phyloP scores from a whole-genome alignment of 2,888 invertebrate genomes.

The Mycalesis mineus region DNA sequence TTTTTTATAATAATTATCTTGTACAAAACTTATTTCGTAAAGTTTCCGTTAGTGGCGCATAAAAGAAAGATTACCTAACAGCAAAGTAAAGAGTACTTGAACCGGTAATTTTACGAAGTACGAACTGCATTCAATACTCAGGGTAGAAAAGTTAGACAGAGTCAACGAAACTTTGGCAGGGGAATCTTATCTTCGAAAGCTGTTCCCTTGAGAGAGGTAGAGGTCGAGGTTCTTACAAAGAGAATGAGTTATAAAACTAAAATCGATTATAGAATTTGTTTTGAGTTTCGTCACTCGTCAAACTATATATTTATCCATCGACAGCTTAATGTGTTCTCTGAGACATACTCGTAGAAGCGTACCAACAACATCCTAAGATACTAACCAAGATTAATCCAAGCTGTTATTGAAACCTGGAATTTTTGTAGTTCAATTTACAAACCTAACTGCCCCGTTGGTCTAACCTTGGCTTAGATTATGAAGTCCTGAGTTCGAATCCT shows the following conservation, averaged over 20 bases:
- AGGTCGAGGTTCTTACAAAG: slow-evolving; percentile 10
- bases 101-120: slow-evolving; percentile 9
- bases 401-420: no score
- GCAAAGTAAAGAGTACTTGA: neutral
- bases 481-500: no score
- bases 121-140: slow-evolving; percentile 17
- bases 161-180: slow-evolving; percentile 12
- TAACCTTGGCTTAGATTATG: no score
- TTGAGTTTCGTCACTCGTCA: neutral
- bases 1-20: no score
- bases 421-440: no score
- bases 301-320: neutral
- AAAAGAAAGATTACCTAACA: neutral
- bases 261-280: slow-evolving; percentile 8
- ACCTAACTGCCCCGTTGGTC: no score
- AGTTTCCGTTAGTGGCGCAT: neutral
- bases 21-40: no score
- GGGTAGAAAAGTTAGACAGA: slow-evolving; percentile 14
- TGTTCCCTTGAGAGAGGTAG: neutral
- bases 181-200: slow-evolving; percentile 10
- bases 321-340: no score
- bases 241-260: slow-evolving; percentile 12
- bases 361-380: no score
- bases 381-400: no score
- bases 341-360: no score